Percentiles rank a stretch among this genome's conserved stretches.
Conservation (phyloP, 2,888 invertebrate genomes). For the Netelia melanura region DNA sequence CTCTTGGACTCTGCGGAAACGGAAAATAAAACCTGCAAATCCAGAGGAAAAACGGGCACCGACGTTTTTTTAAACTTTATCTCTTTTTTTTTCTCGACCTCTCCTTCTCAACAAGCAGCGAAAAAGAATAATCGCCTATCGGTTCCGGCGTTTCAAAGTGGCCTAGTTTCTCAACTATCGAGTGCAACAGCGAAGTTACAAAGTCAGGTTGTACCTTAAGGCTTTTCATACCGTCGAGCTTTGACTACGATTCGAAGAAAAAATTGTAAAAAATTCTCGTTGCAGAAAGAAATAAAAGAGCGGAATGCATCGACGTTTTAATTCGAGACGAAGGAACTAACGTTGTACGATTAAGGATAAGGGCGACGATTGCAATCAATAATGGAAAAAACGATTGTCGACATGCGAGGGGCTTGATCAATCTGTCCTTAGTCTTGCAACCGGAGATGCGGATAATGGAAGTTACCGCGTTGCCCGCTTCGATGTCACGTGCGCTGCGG, state of each 20-base stretch:
- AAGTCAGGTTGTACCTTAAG: not conserved
- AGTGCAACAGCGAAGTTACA: conserved; percentile 34
- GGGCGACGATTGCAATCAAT: not conserved
- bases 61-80: conserved; percentile 2
- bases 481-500: not conserved
- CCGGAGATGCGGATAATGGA: conserved; percentile 9
- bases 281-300: not conserved
- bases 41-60: not conserved
- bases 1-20: not conserved
- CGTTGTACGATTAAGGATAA: not conserved
- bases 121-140: conserved; percentile 59
- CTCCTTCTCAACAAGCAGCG: not conserved
- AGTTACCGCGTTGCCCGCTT: not conserved
- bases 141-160: conserved; percentile 60
- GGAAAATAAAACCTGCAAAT: not conserved
- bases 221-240: not conserved
- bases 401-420: not conserved
- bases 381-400: not conserved
- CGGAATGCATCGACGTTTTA: not conserved
- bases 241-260: not conserved
- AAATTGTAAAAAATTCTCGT: not conserved
- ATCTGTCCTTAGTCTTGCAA: not conserved
- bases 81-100: conserved; percentile 4
- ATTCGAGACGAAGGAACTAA: too few relatives aligned
- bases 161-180: conserved; percentile 61